These are phyloP conservation scores for Bedellia somnulentella DNA, from an alignment of 2,888 invertebrate species.

Conservation along the genomic window DNA sequence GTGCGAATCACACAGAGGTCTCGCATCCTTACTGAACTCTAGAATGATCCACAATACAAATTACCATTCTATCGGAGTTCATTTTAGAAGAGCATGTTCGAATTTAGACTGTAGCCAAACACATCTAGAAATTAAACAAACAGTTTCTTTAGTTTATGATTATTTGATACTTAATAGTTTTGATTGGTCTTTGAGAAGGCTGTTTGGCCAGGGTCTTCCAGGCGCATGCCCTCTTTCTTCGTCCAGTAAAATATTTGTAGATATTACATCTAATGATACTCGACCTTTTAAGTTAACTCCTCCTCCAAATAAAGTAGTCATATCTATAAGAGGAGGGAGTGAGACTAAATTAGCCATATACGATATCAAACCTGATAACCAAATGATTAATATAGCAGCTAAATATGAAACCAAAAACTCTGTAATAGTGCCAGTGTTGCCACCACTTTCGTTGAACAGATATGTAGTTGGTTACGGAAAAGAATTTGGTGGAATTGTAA, in stretches of 20 bases:
- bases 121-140: slow-evolving; percentile 80
- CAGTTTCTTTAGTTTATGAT: slow-evolving; percentile 87
- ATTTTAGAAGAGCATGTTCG: slow-evolving; percentile 78
- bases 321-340: slow-evolving; percentile 70
- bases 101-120: slow-evolving; percentile 60
- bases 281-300: slow-evolving; percentile 67
- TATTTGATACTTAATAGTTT: slow-evolving; percentile 65
- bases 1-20: slow-evolving; percentile 87
- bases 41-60: slow-evolving; percentile 89
- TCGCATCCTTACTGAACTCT: slow-evolving; percentile 86
- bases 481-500: slow-evolving; percentile 87
- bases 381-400: slow-evolving; percentile 72
- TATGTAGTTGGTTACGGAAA: slow-evolving; percentile 89
- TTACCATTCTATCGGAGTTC: slow-evolving; percentile 88
- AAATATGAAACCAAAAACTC: slow-evolving; percentile 46
- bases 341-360: slow-evolving; percentile 71
- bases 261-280: slow-evolving; percentile 67
- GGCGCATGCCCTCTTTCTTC: slow-evolving; percentile 81
- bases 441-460: slow-evolving; percentile 76
- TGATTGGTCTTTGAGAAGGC: slow-evolving; percentile 84
- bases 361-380: slow-evolving; percentile 57
- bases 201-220: slow-evolving; percentile 85
- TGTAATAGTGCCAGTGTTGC: slow-evolving; percentile 53
- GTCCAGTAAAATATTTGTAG: slow-evolving; percentile 79
- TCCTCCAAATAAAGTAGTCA: slow-evolving; percentile 56